A percentile compares a stretch with the other conserved stretches of the same genome.
phyloP scores from a whole-genome alignment of 2,797 vertebrate species.

The Hipposideros larvatus region DNA sequence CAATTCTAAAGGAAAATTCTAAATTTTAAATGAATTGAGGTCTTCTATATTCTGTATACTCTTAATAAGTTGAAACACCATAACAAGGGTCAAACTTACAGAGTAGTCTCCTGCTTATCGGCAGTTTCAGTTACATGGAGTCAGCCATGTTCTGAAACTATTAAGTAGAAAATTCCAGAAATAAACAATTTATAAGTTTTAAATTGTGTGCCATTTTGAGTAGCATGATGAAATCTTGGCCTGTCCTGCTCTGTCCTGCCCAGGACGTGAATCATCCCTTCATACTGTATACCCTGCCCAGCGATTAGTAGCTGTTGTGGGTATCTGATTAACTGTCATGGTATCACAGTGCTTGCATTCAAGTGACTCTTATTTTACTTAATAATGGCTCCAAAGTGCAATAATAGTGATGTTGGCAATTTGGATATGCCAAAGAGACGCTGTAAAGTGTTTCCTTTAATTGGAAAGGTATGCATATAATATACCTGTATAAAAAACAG shows the following conservation, averaged over 20 bases:
- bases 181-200: neutral
- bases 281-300: neutral
- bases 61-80: neutral
- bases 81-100: neutral
- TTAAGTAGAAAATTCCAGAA: neutral
- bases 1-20: slow-evolving; percentile 53
- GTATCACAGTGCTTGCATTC: neutral
- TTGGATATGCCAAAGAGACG: neutral
- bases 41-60: neutral
- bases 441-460: neutral
- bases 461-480: neutral
- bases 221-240: neutral
- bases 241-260: neutral
- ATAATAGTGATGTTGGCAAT: neutral
- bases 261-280: neutral
- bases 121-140: neutral
- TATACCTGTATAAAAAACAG: neutral
- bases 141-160: neutral
- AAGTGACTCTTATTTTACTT: neutral
- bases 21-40: slow-evolving; percentile 13
- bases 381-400: neutral
- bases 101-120: neutral
- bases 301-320: neutral
- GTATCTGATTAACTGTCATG: neutral
- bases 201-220: neutral